Evolutionary conservation across 2,113 vertebrate species (phyloP), one percentile per base, ranked within the genome.

Genomic region (Atractosteus spatula): DNA sequence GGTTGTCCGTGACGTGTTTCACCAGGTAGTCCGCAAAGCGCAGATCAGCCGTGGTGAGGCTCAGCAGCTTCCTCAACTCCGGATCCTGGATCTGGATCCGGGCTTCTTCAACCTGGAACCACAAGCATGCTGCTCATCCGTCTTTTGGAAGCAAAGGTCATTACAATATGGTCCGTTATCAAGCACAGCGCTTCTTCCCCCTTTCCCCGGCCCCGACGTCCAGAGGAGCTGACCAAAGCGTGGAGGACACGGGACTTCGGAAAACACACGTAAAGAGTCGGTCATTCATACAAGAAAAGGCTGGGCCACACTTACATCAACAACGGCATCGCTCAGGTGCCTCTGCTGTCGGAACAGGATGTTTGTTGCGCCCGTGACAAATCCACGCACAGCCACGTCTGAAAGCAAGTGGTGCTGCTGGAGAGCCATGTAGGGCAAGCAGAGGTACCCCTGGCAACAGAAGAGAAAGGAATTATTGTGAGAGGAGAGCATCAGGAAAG

Each of bases 371-470:
- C 97, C 97, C 0, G 96, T 96, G 13, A 99, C 95, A 54, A 98
- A 99, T 77, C 97, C 96, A 0, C 97, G 94, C 12, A 98, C 90
- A 0, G 92, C 87, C 51, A 99, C 93, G 47, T 98, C 97, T 0
- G 95, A 98, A 55, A 99, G 93, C 62, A 99, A 95, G 68, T 98
- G 97, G 78, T 99, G 97, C 86, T 99, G 97, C 90, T 99, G 97
- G 84, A 99, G 82, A 0, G 97, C 97, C 97, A 98, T 99, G 80
- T 99, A 99, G 0, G 97, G 97, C 84, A 99, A 85, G 63, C 97
- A 99, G 72, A 99, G 91, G 88, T 99, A 99, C 41, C 97, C 97
- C 97, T 97, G 78, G 3, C 68, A 81, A 71, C 71, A 72, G 29
- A 78, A 85, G 57, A 71, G 59, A 63, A 59, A 73, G 14, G 7